Conservation (phyloP, 2,797 vertebrate species). For the Myotis pilosus region DNA sequence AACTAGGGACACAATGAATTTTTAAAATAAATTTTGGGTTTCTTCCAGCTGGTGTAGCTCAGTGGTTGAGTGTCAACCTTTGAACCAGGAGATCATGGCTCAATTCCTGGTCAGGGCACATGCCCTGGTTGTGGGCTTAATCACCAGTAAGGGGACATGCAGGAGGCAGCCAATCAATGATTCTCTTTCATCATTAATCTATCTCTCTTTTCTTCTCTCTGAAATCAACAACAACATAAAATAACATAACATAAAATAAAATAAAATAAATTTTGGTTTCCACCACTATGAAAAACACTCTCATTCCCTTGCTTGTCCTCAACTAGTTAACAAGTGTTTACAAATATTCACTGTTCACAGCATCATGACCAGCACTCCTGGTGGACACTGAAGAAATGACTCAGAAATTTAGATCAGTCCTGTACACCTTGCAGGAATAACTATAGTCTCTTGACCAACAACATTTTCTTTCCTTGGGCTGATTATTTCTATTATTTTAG, state of each 20-base stretch:
- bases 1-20: not conserved
- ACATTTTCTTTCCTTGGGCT: not conserved
- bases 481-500: not conserved
- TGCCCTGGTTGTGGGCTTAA: too few relatives aligned
- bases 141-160: too few relatives aligned
- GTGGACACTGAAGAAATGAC: not conserved
- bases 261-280: not conserved
- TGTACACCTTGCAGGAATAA: not conserved
- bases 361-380: not conserved
- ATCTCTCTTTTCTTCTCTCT: too few relatives aligned
- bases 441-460: not conserved
- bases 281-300: not conserved
- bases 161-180: too few relatives aligned
- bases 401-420: not conserved
- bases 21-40: not conserved
- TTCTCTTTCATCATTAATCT: too few relatives aligned
- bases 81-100: too few relatives aligned
- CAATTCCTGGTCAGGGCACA: too few relatives aligned
- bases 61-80: too few relatives aligned
- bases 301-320: not conserved
- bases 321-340: not conserved
- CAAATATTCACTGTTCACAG: not conserved
- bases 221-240: too few relatives aligned
- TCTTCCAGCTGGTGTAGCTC: not conserved
- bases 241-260: too few relatives aligned